A percentile compares a stretch with the other conserved stretches of the same genome.
Evolutionary conservation across 2,797 vertebrate species (phyloP).

Genomic region (Sarcophilus harrisii): DNA sequence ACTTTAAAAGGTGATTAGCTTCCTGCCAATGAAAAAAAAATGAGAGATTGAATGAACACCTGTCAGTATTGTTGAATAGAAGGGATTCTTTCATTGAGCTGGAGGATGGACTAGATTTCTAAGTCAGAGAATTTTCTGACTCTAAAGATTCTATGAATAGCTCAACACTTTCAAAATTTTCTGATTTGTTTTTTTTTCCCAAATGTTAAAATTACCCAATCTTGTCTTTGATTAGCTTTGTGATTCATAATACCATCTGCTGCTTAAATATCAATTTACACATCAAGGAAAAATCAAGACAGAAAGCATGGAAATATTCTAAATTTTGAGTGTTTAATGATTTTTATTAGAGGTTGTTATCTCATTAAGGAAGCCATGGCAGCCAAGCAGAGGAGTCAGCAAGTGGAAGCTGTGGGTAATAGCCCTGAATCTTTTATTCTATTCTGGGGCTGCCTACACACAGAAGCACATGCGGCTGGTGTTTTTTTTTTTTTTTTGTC

Average conservation of each 20-base stretch:
- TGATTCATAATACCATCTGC: slow-evolving; percentile 11
- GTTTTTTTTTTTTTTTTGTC: not conserved
- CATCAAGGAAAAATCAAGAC: not conserved
- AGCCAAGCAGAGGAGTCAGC: not conserved
- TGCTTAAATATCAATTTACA: slow-evolving; percentile 10
- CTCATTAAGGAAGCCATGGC: not conserved
- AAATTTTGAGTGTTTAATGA: not conserved
- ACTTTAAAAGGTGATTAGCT: not conserved
- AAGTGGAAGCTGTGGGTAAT: not conserved
- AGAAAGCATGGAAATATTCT: not conserved
- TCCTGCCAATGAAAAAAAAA: not conserved
- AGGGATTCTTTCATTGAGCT: not conserved
- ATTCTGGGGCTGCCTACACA: not conserved
- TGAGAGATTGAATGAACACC: not conserved
- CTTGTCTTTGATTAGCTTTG: not conserved
- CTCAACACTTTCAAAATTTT: not conserved
- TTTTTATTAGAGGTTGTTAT: not conserved
- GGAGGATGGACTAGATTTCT: not conserved
- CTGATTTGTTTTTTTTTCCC: not conserved
- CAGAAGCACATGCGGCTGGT: not conserved
- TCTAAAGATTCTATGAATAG: not conserved
- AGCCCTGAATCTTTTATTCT: not conserved
- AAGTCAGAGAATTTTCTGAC: not conserved
- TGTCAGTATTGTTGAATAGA: not conserved
- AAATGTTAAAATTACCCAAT: slow-evolving; percentile 8